Evolutionary conservation across 1,140 invertebrate genomes (phyloP), one percentile per base, ranked within the genome.

Genomic region (Drosophila parabipectinata): DNA sequence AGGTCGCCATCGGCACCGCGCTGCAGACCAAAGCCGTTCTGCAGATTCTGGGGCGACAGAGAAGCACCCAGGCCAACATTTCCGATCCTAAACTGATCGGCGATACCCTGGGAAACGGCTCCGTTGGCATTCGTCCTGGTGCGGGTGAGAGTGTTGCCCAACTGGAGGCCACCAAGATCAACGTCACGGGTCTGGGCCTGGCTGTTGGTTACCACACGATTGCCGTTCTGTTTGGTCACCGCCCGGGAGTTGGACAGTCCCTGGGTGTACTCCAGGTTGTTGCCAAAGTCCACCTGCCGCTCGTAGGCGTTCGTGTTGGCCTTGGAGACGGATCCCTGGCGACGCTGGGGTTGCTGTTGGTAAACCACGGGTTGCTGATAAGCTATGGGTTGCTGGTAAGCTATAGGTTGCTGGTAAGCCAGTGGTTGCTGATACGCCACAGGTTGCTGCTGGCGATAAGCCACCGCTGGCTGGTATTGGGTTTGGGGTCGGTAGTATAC

Each of bases 61-160:
- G 89, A 88, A 15, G 85, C 74, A 0, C 82, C 90, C 1, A 91
- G 54, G 0, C 77, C 90, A 0, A 91, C 3, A 6, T 82, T 61
- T 5, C 90, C 90, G 18, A 91, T 55, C 34, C 91, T 64, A 41
- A 91, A 76, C 54, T 91, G 79, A 76, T 90, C 37, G 15, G 76
- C 51, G n/a, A 92, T 14, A 28, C 88, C 85, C 10, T 72, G 64
- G 2, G 73, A 69, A 1, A 81, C 63, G 1, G 73, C 72, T 0
- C 87, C 87, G 10, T 90, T 90, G 18, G 85, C 73, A 10, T 79
- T 79, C 3, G 87, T 80, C n/a, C 56, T 51, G 0, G 83, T 72
- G n/a, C 80, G 54, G 15, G 91, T 91, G 37, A 91, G 6, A 0
- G 91, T 91, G 30, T 90, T 90, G 39, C 90, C 90, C 2, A 92